Base-by-base conservation (phyloP, 2,888 invertebrate genomes). In the Microplitis deprimator region DNA sequence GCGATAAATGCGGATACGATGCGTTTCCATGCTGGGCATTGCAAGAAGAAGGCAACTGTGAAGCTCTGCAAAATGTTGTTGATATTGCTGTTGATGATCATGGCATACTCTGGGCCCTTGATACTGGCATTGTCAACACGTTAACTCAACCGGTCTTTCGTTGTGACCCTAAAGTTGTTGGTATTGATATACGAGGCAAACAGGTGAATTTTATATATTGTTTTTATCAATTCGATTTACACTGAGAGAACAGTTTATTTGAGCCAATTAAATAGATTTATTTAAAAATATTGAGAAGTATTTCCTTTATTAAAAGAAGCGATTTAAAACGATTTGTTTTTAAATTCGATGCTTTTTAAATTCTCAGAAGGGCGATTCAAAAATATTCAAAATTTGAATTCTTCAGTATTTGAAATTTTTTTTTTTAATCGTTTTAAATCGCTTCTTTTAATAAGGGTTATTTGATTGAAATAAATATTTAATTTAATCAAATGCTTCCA, bases 101-200 rank as follows among this genome's bases (percentile, higher is more conserved):
- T 87, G 93, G 93, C 68, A 92, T 93, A 79, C 90, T 95, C 7
- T 95, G 95, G 95, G 92, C 93, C 0, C 89, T 95, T 79, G 95
- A 95, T 85, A 92, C 92, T 10, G 95, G 95, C 13, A 91, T 94
- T 67, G 92, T 94, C 0, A 93, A 95, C 81, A 93, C 94, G 0
- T 84, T 95, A 76, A 93, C 93, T 77, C 90, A 91, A 0, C 94
- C 95, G 0, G 90, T 93, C 5, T 92, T 93, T 74, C 92, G 92
- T 10, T 94, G 94, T 83, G 91, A 93, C 0, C 94, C 95, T 0
- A 95, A 95, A 87, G 92, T 95, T 50, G 91, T 94, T 1, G 93
- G 92, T 39, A 91, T 94, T 84, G 92, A 91, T 79, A 90, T 92
- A 3, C 91, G 92, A 74, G 92, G 92, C 7, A 92, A 92, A 69